Percentiles rank a stretch among this genome's conserved stretches.
These are phyloP conservation scores for Scolopax rusticola DNA, from an alignment of 2,797 vertebrate species.

Conservation along the genomic window DNA sequence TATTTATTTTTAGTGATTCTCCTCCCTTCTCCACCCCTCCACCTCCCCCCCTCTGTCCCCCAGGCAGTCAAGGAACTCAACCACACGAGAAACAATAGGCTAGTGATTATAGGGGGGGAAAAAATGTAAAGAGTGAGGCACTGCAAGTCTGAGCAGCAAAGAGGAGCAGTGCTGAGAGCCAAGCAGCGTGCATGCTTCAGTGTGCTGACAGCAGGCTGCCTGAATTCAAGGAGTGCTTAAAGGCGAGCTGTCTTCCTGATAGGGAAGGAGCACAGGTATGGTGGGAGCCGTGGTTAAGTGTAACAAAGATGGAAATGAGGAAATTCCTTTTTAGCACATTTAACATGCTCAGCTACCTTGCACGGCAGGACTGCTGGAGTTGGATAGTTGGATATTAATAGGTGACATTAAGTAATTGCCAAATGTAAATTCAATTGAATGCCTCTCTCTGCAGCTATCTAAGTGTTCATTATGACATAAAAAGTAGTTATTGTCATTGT, in stretches of 20 bases:
- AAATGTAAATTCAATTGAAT: conserved; percentile 53
- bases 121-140: not conserved
- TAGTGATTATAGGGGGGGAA: not conserved
- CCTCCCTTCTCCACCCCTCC: no score
- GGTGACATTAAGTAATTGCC: conserved; percentile 58
- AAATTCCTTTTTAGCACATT: conserved; percentile 53
- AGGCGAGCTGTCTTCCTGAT: not conserved
- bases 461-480: conserved; percentile 45
- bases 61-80: not conserved
- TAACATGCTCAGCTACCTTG: not conserved
- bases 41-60: no score
- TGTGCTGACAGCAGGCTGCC: not conserved
- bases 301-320: conserved; percentile 35
- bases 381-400: conserved; percentile 52
- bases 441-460: conserved; percentile 27
- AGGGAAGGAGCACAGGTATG: not conserved
- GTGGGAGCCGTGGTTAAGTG: not conserved
- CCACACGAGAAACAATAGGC: not conserved
- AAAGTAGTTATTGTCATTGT: not conserved
- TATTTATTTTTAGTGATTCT: not conserved
- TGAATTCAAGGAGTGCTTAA: accelerated
- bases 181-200: not conserved
- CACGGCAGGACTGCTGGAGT: not conserved
- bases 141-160: not conserved
- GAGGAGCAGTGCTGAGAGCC: accelerated